These are phyloP conservation scores for Eleginops maclovinus DNA, from an alignment of 2,113 vertebrate species.

Conservation along the genomic window DNA sequence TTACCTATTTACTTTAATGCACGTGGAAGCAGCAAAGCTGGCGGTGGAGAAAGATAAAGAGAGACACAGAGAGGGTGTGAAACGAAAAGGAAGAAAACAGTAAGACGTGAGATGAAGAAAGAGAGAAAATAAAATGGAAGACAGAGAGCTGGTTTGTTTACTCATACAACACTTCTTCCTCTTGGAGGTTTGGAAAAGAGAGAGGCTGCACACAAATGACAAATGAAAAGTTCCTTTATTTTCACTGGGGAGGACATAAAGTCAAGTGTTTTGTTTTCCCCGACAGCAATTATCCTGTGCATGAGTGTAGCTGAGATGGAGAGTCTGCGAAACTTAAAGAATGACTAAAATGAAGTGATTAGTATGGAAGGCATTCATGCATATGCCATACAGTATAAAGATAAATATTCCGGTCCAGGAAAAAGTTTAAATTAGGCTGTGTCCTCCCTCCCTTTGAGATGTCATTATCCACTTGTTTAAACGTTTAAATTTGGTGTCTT, in stretches of 20 bases:
- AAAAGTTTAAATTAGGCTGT: neutral
- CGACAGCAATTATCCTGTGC: slow-evolving; percentile 27
- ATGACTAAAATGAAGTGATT: slow-evolving; percentile 47
- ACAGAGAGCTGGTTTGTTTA: slow-evolving; percentile 40
- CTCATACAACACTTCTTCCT: slow-evolving; percentile 9
- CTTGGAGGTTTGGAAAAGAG: slow-evolving; percentile 20
- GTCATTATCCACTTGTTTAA: neutral
- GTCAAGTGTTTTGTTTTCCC: slow-evolving; percentile 57
- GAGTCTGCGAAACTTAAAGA: slow-evolving; percentile 38
- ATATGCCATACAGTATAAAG: slow-evolving; percentile 9
- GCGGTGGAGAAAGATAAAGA: neutral
- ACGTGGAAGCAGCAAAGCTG: slow-evolving; percentile 23
- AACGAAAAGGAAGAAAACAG: neutral
- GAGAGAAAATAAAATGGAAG: slow-evolving; percentile 9
- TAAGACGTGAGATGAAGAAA: neutral
- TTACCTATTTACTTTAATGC: slow-evolving; percentile 75
- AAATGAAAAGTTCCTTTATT: neutral
- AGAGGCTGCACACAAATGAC: slow-evolving; percentile 42
- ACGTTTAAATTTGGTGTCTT: neutral
- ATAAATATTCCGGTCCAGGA: neutral
- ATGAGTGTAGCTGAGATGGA: slow-evolving; percentile 25
- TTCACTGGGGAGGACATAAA: slow-evolving; percentile 27
- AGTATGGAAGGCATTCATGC: slow-evolving; percentile 16
- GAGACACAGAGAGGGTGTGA: slow-evolving; percentile 11
- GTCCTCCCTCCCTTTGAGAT: no score